Base-by-base conservation (phyloP, 1,140 invertebrate genomes). In the Fopius arisanus region DNA sequence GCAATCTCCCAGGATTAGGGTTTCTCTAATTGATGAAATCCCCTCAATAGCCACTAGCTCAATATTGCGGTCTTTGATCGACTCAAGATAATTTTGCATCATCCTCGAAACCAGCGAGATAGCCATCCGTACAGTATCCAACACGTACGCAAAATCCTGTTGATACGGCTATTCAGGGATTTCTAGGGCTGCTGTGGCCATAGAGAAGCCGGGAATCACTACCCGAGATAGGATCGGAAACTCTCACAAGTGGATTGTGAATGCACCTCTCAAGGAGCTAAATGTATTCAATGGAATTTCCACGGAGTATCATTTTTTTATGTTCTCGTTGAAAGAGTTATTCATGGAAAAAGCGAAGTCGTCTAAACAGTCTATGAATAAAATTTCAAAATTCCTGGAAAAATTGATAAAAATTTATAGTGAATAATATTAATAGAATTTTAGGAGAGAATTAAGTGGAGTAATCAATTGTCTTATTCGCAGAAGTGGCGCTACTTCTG, bases 401-500 rank as follows among this genome's bases (percentile, higher is more conserved):
- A 3, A 7, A 37, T 37, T 3, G 7, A 37, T 1, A 3, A 37
- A 3, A 67, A 31, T 31, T 31, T 7, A 3, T 31, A 7, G 29
- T 31, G 3, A 31, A 4, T 31, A 31, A 31, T 4, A 31, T 31
- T 7, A 31, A n/a, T n/a, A n/a, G n/a, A n/a, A 31, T 31, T 31
- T 31, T 3, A 31, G 29, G 29, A 31, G 29, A 31, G 7, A 31
- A n/a, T n/a, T n/a, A n/a, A n/a, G n/a, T n/a, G n/a, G n/a, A n/a
- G n/a, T n/a, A n/a, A n/a, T n/a, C 28, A 67, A 26, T 72, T 54
- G 37, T 12, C n/a, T 70, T 76, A 26, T 51, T 90, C 89, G n/a
- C 88, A 94, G 94, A 96, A 88, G 94, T 93, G 67, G 94, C 94
- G 0, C 90, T 95, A 81, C 87, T 96, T n/a, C 88, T 96, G 65